Evolutionary conservation across 2,113 vertebrate genomes (phyloP), one percentile per base, ranked within the genome.

Genomic region (Puntigrus tetrazona): DNA sequence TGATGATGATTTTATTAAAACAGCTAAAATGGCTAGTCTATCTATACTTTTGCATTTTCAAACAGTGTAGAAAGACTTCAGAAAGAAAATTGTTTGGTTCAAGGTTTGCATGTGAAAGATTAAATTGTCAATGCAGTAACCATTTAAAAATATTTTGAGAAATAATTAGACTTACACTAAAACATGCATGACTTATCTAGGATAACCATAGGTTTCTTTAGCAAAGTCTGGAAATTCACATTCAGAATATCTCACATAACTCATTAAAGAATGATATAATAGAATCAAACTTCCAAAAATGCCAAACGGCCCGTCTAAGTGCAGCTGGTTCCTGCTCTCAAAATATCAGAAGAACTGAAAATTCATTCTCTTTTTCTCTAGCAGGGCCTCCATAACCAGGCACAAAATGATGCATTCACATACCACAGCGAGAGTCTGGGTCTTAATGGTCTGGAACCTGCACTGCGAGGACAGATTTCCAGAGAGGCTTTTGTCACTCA

Each of bases 361-460:
- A 78, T n/a, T n/a, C n/a, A 61, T n/a, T 59, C 14, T n/a, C 25
- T 47, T 14, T 31, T n/a, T 34, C 2, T 34, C 50, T 16, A 38
- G 11, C 52, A 78, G 34, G 76, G n/a, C n/a, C 34, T 59, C 34
- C 55, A 78, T 13, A 7, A 78, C 34, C 52, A 61, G 52, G 9
- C n/a, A 61, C 14, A 65, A 43, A 80, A 43, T 22, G 5, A 47
- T 67, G 78, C 10, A 47, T 81, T 81, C 78, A 34, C 78, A 81
- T 63, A 36, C 70, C 52, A 50, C 38, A 77, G 73, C 1, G 57
- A 84, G 22, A 77, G 73, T 50, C 52, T 84, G 72, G 72, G 31
- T 31, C 47, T 50, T 76, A 81, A 81, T 81, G 78, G 61, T 81
- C 61, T 81, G 78, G 78, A 81, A 81, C 78, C 61, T 81, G 59